phyloP scores from a whole-genome alignment of 2,113 vertebrate genomes.

The Oplegnathus fasciatus region DNA sequence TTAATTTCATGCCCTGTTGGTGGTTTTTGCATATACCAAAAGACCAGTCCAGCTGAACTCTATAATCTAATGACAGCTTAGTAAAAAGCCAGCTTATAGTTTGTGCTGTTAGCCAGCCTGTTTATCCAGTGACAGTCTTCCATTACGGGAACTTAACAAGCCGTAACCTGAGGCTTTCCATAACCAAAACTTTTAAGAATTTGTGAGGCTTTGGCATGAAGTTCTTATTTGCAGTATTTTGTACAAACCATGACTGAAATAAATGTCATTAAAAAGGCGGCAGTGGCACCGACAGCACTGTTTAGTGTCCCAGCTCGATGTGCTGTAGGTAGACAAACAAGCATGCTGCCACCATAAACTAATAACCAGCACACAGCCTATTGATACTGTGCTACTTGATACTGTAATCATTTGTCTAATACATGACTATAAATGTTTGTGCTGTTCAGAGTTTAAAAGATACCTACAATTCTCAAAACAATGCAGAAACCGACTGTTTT shows the following conservation, averaged over 20 bases:
- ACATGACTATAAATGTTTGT: background rate
- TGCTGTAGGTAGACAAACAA: background rate
- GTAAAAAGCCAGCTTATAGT: background rate
- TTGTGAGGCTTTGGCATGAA: background rate
- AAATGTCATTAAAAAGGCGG: background rate
- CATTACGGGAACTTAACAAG: conserved; percentile 2
- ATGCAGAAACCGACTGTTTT: background rate
- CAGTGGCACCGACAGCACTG: background rate
- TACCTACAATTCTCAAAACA: background rate
- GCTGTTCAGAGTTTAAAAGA: background rate
- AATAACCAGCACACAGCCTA: background rate
- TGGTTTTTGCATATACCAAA: background rate
- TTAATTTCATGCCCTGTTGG: background rate
- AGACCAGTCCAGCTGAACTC: background rate
- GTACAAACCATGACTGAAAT: background rate
- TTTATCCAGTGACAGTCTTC: background rate
- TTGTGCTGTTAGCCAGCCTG: background rate
- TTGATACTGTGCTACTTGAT: background rate
- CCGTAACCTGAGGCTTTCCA: background rate
- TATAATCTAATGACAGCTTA: background rate
- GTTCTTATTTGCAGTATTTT: background rate
- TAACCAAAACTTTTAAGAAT: background rate
- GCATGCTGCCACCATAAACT: background rate
- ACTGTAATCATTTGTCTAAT: background rate
- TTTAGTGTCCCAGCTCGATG: background rate